These are phyloP conservation scores for Lochmaea crataegi DNA, from an alignment of 2,888 invertebrate species.

Conservation along the genomic window DNA sequence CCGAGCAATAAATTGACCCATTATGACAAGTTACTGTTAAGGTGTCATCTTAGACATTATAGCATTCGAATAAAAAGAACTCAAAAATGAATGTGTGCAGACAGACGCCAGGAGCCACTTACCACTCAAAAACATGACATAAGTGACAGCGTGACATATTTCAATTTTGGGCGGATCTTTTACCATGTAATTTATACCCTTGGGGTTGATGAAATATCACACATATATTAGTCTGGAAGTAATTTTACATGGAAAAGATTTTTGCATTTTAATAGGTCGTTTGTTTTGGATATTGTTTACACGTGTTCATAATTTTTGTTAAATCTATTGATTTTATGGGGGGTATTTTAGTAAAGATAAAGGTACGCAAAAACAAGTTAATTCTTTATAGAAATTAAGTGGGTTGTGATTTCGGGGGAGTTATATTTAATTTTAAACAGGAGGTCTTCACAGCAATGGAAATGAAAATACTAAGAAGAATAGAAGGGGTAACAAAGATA, in stretches of 20 bases:
- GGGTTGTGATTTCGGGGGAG: not conserved
- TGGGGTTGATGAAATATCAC: conserved; percentile 34
- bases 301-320: conserved; percentile 1
- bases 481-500: not conserved
- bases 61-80: not conserved
- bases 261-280: conserved; percentile 28
- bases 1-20: not conserved
- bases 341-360: not conserved
- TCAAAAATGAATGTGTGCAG: conserved; percentile 40
- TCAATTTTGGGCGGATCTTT: conserved; percentile 41
- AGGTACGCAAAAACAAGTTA: not conserved
- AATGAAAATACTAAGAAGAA: not conserved
- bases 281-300: conserved; percentile 21
- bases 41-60: conserved; percentile 14
- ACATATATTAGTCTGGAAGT: conserved; percentile 37
- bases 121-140: conserved; percentile 45
- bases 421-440: not conserved
- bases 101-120: conserved; percentile 52
- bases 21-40: conserved; percentile 9
- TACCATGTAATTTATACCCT: conserved; percentile 42
- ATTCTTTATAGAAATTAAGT: not conserved
- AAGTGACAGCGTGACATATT: conserved; percentile 46
- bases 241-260: conserved; percentile 31
- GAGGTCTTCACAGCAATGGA: not conserved
- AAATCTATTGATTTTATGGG: not conserved